Evolutionary conservation across 2,113 vertebrate species (phyloP), one percentile per base, ranked within the genome.

Genomic region (Petrocephalus microphthalmus): DNA sequence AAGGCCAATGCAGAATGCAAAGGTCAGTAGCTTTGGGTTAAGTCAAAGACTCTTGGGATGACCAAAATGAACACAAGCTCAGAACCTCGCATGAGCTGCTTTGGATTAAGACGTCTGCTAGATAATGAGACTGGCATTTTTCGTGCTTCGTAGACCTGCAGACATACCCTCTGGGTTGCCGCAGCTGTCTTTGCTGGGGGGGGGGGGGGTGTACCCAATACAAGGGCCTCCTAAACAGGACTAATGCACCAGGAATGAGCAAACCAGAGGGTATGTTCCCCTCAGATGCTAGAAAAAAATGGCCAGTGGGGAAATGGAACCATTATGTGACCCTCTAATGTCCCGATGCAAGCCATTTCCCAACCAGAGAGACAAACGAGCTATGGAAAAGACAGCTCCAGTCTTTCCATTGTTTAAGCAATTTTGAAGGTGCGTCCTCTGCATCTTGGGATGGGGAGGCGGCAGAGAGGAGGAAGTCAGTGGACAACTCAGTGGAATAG

Each of bases 271-370:
- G 42, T 57, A n/a, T 45, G 53, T 56, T 22, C n/a, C n/a, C 85
- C 33, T 42, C 10, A 64, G 54, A 42, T 64, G 20, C 20, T 64
- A 17, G 7, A 25, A 51, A n/a, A 22, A 22, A 45, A n/a, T 51
- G n/a, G 19, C 49, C 49, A 74, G 52, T 2, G 33, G 42, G 37
- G 22, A 49, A 52, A 74, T 19, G 37, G 54, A 52, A 10, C 7
- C 49, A 29, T 74, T 7, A 86, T 22, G 10, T 54, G 47, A 47
- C 78, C 85, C 33, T 0, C 5, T 15, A 47, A 37, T 89, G 88
- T 90, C 89, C 90, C 90, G 20, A 89, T 20, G 42, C 86, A 64
- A 89, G 47, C 90, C 54, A 87, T 22, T 25, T 51, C 25, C 37
- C 37, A 49, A n/a, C 45, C 81, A 47, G 81, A 83, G 81, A 49